Base-by-base conservation (phyloP, 2,888 invertebrate genomes). In the Bombyx huttoni region DNA sequence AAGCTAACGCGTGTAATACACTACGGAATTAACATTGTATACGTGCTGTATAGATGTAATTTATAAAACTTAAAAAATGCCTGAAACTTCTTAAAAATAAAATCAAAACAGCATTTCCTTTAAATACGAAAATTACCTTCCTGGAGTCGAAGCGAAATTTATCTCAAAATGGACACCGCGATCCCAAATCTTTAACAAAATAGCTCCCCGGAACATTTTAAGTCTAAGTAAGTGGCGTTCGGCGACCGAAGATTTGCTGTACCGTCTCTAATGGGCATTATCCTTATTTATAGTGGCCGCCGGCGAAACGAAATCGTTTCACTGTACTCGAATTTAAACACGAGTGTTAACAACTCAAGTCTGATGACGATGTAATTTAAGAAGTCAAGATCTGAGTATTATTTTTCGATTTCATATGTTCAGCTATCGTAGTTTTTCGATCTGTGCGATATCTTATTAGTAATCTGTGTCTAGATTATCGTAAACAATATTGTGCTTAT, bases 221-320 rank as follows among this genome's bases (percentile, higher is more conserved):
- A 88, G 88, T 88, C 83, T 87, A 87, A 88, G 88, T 87, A 87
- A 88, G 86, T 87, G 88, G 81, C 78, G 88, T 85, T 87, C 83
- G 87, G 86, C 72, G 85, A 68, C 71, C 78, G 74, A 78, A 87
- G 88, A 88, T 88, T 88, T 87, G 87, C 85, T 83, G 86, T 83
- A 83, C 86, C 85, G 85, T 72, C 86, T 83, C 77, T 88, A 88
- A 88, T 88, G 88, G 88, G 78, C 78, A 70, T 79, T 79, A 88
- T 87, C 87, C 87, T 88, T 88, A 88, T 88, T 88, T 88, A 88
- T 88, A 80, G 87, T 80, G 73, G 73, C 71, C 68, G 70, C 68
- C 64, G 67, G 73, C 70, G 62, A 67, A 72, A 74, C 72, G 71
- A 73, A 76, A 76, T 75, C 69, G 73, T 50, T 50, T 24, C 48